Evolutionary conservation across 2,888 invertebrate species (phyloP).

Genomic region (Ariolimax columbianus): DNA sequence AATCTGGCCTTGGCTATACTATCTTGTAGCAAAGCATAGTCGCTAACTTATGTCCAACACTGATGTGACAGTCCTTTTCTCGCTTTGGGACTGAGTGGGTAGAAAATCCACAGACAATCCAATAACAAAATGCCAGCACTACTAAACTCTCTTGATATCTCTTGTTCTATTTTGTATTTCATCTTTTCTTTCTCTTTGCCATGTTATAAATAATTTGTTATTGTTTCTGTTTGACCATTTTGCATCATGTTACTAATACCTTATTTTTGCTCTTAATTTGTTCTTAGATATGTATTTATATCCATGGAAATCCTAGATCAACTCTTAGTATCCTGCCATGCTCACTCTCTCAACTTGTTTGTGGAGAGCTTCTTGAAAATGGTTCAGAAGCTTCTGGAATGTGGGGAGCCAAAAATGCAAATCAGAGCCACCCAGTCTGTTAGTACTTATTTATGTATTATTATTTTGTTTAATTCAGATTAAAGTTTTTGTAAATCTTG

Average conservation of each 20-base stretch:
- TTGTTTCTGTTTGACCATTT: neutral
- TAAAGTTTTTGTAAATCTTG: no score
- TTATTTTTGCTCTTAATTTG: neutral
- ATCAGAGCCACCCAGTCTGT: slow-evolving; percentile 96
- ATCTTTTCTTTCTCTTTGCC: neutral
- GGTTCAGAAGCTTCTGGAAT: slow-evolving; percentile 97
- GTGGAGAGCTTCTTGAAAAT: slow-evolving; percentile 98
- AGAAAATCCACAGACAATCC: no score
- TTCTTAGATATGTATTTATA: slow-evolving; percentile 90
- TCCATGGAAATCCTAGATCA: slow-evolving; percentile 99
- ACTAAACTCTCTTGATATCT: no score
- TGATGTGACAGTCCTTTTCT: no score
- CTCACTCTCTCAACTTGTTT: slow-evolving; percentile 96
- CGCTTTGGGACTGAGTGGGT: no score
- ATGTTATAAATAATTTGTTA: neutral
- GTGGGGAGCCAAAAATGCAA: slow-evolving; percentile 95
- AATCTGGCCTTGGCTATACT: no score
- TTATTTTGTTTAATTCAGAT: neutral
- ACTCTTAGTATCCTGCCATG: slow-evolving; percentile 95
- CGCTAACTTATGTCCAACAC: no score
- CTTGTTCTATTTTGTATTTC: neutral
- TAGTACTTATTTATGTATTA: slow-evolving; percentile 77
- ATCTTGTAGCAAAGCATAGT: no score
- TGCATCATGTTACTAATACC: no score
- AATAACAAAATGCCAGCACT: no score